Evolutionary conservation across 2,797 vertebrate genomes (phyloP).

Genomic region (Brachymystax lenok): DNA sequence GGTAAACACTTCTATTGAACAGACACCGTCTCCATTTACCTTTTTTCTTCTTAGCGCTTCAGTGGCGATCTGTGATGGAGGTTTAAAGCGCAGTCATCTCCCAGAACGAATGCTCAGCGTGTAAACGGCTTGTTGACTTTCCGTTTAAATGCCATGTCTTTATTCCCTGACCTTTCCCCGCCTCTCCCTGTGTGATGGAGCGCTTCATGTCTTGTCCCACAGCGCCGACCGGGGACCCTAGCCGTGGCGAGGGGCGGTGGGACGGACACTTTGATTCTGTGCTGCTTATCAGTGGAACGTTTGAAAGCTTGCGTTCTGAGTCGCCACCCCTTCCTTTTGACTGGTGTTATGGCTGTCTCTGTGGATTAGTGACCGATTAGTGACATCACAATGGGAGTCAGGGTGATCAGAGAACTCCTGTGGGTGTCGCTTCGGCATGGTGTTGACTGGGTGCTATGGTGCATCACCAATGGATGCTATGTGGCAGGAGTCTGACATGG

Average conservation of each 20-base stretch:
- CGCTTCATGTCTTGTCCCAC: conserved; percentile 41
- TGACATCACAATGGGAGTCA: conserved; percentile 18
- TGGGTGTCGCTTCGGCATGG: conserved; percentile 12
- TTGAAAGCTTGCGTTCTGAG: conserved; percentile 29
- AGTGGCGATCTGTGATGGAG: conserved; percentile 5
- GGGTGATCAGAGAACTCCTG: conserved; percentile 9
- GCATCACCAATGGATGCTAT: neutral
- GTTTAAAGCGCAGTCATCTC: conserved; percentile 5
- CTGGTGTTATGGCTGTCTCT: conserved; percentile 20
- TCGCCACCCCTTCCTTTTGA: conserved; percentile 17
- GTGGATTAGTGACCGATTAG: conserved; percentile 16
- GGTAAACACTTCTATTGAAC: neutral
- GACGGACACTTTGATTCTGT: conserved; percentile 39
- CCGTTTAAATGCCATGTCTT: conserved; percentile 41
- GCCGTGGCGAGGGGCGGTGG: conserved; percentile 15
- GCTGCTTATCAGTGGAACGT: conserved; percentile 20
- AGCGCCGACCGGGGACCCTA: conserved; percentile 28
- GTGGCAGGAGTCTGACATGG: neutral
- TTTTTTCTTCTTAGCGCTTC: neutral
- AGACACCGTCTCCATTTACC: conserved; percentile 1
- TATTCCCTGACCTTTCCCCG: conserved; percentile 39
- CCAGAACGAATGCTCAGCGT: neutral
- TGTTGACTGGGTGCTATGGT: neutral
- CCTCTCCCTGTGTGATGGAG: conserved; percentile 23
- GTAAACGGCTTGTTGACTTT: conserved; percentile 27